Conservation (phyloP, 2,113 vertebrate genomes). For the Halichoeres trimaculatus region DNA sequence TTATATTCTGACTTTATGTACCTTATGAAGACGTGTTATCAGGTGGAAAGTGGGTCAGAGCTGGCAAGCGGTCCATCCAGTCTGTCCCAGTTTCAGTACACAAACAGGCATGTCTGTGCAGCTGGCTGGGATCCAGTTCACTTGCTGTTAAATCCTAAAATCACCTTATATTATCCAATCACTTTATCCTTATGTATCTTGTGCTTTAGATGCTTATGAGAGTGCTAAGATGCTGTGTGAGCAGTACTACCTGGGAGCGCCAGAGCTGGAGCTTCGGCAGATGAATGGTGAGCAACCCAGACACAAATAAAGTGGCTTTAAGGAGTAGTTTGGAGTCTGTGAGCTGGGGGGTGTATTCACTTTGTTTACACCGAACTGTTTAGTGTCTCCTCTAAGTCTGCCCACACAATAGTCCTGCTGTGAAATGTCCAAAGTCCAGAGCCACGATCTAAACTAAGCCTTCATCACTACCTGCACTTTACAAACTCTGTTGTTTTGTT, state of each 20-base stretch:
- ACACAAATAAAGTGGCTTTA: not conserved
- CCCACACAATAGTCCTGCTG: not conserved
- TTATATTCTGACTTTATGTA: not conserved
- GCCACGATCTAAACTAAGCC: too few species aligned
- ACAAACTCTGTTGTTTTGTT: not conserved
- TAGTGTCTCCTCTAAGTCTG: not conserved
- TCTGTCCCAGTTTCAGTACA: not conserved
- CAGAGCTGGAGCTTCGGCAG: slow-evolving; percentile 87
- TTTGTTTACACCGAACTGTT: not conserved
- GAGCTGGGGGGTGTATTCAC: not conserved
- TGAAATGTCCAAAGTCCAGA: too few species aligned
- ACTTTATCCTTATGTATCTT: slow-evolving; percentile 3
- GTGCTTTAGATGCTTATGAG: slow-evolving; percentile 86
- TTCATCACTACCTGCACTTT: too few species aligned
- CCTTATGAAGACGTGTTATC: not conserved
- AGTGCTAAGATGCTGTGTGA: slow-evolving; percentile 90
- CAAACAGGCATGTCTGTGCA: not conserved
- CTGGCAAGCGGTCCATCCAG: not conserved
- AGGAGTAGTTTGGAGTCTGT: too few species aligned
- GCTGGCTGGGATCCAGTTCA: not conserved
- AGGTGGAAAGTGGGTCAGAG: slow-evolving; percentile 1
- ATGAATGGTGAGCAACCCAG: slow-evolving; percentile 80
- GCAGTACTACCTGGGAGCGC: slow-evolving; percentile 90
- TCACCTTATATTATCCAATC: slow-evolving; percentile 4
- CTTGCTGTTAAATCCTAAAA: not conserved